These are phyloP conservation scores for Loripinus fragilis DNA, from an alignment of 2,888 invertebrate species.

Conservation along the genomic window DNA sequence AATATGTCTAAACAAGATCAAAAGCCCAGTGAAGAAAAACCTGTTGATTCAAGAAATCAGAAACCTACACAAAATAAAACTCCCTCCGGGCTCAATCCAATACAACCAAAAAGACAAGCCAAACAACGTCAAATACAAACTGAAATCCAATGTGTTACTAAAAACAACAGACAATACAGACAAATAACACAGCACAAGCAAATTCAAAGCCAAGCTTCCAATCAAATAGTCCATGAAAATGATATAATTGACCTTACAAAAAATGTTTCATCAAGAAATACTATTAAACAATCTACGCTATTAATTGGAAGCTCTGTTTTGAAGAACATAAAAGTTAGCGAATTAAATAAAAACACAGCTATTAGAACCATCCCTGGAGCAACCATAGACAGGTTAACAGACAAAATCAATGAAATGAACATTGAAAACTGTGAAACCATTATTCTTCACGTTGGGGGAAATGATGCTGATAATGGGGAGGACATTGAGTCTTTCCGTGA, in stretches of 20 bases:
- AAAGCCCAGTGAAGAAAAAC: background rate
- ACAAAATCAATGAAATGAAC: background rate
- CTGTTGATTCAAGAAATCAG: background rate
- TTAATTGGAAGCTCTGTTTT: background rate
- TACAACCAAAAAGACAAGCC: background rate
- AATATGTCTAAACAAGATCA: no score
- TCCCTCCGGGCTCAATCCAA: no score
- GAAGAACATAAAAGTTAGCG: background rate
- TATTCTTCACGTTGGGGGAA: background rate
- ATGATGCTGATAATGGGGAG: background rate
- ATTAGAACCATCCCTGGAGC: background rate
- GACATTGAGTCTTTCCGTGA: constrained; percentile 1
- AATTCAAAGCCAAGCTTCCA: background rate
- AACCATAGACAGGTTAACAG: background rate
- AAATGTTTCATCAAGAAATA: background rate
- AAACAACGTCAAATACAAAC: background rate
- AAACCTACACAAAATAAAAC: background rate
- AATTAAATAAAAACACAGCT: background rate
- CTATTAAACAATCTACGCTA: background rate
- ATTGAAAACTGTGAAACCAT: background rate
- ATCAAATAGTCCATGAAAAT: background rate
- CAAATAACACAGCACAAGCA: background rate
- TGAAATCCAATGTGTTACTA: background rate
- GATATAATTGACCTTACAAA: background rate
- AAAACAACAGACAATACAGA: background rate